Evolutionary conservation across 2,113 vertebrate genomes (phyloP).

Genomic region (Hipposideros armiger): DNA sequence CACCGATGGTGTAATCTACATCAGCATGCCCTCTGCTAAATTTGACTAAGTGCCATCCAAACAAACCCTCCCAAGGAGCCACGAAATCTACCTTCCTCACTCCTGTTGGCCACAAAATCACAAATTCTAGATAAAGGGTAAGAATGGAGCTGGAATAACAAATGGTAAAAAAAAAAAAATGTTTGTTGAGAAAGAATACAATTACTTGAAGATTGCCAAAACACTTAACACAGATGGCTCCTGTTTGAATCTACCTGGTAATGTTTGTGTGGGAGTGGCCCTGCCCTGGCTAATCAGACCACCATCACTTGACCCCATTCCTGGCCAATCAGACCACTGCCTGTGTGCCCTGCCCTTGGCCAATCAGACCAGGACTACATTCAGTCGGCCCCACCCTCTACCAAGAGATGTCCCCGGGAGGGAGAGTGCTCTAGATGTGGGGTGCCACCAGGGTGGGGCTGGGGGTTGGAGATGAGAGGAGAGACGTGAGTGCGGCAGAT

Average conservation of each 20-base stretch:
- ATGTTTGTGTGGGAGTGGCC: neutral
- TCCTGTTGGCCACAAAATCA: neutral
- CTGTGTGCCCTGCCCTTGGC: neutral
- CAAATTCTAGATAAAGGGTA: neutral
- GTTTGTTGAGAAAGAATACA: neutral
- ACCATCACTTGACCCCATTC: neutral
- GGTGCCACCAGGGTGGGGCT: too few species aligned
- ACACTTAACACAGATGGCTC: neutral
- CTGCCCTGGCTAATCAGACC: neutral
- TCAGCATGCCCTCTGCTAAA: neutral
- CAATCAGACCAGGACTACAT: neutral
- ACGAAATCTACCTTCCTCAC: neutral
- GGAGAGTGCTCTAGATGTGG: neutral
- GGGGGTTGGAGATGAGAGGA: neutral
- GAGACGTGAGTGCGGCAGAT: neutral
- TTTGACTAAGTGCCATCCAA: neutral
- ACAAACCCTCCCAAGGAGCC: neutral
- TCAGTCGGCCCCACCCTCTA: neutral
- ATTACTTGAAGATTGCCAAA: neutral
- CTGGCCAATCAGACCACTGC: neutral
- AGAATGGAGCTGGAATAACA: neutral
- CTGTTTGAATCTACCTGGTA: neutral
- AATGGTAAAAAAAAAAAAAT: neutral
- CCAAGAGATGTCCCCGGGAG: neutral
- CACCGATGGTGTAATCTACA: fast-evolving